phyloP scores from a whole-genome alignment of 1,140 invertebrate genomes.

The Coelopa frigida region DNA sequence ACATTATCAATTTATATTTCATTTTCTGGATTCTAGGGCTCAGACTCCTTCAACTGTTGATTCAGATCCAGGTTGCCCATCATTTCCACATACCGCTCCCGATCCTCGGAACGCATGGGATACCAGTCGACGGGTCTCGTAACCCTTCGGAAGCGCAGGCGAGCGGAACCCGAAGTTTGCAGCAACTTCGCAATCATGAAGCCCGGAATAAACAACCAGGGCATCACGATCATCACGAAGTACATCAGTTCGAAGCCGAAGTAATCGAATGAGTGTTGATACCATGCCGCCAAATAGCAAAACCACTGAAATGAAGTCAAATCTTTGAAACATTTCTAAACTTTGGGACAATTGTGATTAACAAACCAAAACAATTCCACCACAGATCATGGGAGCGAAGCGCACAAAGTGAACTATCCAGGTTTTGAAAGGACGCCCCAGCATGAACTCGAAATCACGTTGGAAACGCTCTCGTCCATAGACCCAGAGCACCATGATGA shows the following conservation, averaged over 20 bases:
- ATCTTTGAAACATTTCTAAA: no score
- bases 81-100: conserved; percentile 32
- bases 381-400: conserved; percentile 25
- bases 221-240: conserved; percentile 20
- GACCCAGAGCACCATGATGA: conserved; percentile 63
- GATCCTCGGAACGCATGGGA: conserved; percentile 28
- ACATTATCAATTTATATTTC: no score
- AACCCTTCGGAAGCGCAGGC: conserved; percentile 20
- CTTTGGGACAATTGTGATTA: no score
- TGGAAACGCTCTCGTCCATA: conserved; percentile 68
- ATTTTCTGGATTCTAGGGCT: no score
- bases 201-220: conserved; percentile 26
- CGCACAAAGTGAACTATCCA: conserved; percentile 35
- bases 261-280: no score
- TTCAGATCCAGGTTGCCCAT: conserved; percentile 33
- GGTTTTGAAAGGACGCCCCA: conserved; percentile 56
- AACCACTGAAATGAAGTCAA: no score
- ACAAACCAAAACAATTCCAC: conserved; percentile 21
- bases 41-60: conserved; percentile 32
- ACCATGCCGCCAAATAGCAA: no score
- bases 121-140: conserved; percentile 39
- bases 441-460: conserved; percentile 71
- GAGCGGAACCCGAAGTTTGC: conserved; percentile 24
- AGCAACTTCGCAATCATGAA: conserved; percentile 26
- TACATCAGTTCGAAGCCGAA: no score